Evolutionary conservation across 2,113 vertebrate genomes (phyloP), one percentile per base, ranked within the genome.

Genomic region (Microtus ochrogaster): DNA sequence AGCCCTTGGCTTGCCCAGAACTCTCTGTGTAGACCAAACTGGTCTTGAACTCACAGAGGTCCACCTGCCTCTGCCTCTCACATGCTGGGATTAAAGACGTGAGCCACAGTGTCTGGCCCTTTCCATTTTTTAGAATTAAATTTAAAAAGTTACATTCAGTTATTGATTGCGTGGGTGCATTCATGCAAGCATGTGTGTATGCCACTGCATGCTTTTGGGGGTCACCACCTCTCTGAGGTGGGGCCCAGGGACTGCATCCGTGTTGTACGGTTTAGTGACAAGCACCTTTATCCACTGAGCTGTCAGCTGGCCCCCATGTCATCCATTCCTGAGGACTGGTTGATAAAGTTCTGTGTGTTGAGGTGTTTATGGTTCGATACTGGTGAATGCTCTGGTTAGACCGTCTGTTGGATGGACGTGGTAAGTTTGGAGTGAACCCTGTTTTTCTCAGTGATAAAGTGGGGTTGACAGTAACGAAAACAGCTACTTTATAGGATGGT

Each of bases 371-470:
- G 88, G 14, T 82, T 58, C 36, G 22, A 61, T 81, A 89, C 24
- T 76, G 36, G 6, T 49, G 36, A 36, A 65, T 39, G 81, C 26
- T 41, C 39, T 10, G 13, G 14, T 65, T 44, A 44, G 85, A 39
- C 63, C 9, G 5, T 73, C 93, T 78, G 28, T 66, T 58, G 11
- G 36, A 3, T 83, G 77, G 66, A 52, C 2, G 8, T 82, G 66
- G 36, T 77, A 68, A 91, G 7, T 81, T 74, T 19, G 44, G 88
- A 47, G 61, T 39, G 61, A 66, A 30, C 17, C 33, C 66, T 55
- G 86, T 81, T 91, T 93, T 82, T n/a, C 36, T 92, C 77, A 52
- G 33, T 88, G 86, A 22, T 91, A 91, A 94, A 93, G 77, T 61
- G 39, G 19, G 8, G 21, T 47, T 72, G 66, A 72, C 81, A 47